Base-by-base conservation (phyloP, 2,888 invertebrate genomes). In the Frankliniella fusca region DNA sequence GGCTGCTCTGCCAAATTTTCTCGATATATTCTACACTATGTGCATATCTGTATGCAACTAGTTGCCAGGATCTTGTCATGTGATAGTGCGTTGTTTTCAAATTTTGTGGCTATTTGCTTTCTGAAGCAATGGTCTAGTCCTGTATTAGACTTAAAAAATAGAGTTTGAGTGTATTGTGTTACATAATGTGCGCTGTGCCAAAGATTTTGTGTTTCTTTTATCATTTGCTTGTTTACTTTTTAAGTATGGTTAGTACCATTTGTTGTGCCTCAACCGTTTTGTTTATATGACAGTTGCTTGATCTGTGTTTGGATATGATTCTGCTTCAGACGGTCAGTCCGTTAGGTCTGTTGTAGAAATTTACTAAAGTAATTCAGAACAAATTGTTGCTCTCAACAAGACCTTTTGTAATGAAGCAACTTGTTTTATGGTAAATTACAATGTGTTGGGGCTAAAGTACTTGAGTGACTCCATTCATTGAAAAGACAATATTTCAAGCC, bases 131-230 rank as follows among this genome's bases (percentile, higher is more conserved):
- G 27, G 12, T 38, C 38, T 76, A 76, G 61, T 23, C 70, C 70
- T 76, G 70, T 76, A 76, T 27, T 76, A 76, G 61, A 61, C 61
- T 61, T 61, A 38, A 3, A 38, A 38, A 38, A 38, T 38, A 38
- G 38, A 38, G 5, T 38, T 76, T 76, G 70, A 27, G 70, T 76
- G 70, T 27, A 27, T 76, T 23, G 70, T 23, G n/a, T 76, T 76
- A 27, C 27, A 76, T 27, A 76, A 12, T 76, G 70, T 27, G 70
- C 27, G 70, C 70, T 76, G 70, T 76, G 70, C 70, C 70, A 76
- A 76, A 76, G 70, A 76, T 76, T 76, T 76, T 76, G 23, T 76
- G 70, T 76, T 76, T 27, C 23, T 76, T 76, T 76, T 76, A 76
- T 76, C 27, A 23, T 76, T n/a, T 76, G 70, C 27, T 27, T 76